Base-by-base conservation (phyloP, 1,140 invertebrate species). In the Aphis gossypii region DNA sequence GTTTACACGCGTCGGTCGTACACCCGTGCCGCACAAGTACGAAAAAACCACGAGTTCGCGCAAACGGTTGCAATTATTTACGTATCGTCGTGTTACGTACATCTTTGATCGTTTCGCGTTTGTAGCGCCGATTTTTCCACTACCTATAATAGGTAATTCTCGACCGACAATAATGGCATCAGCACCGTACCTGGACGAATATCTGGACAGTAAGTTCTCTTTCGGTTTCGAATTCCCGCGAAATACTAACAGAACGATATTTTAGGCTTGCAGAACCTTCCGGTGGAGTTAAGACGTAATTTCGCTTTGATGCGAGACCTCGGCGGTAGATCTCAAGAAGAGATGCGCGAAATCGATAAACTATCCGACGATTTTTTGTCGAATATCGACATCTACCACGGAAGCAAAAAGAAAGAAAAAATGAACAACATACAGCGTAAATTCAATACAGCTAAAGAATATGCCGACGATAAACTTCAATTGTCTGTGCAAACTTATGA, bases 401-500 rank as follows among this genome's bases (percentile, higher is more conserved):
- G 96, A 94, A 98, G 99, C 60, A 97, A 98, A 94, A 97, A 97
- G 94, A 97, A 98, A 94, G 97, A 99, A 94, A 96, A 98, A 93
- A 96, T 99, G 68, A 96, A 97, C 94, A 97, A 97, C 93, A 99
- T 99, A 93, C 97, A 98, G 95, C 97, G 97, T 94, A 95, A 98
- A 48, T 99, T 98, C 94, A 98, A 98, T 94, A 98, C 98, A 95
- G 98, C 98, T 25, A 98, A 98, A 95, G 98, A 98, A 95, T 98
- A 98, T 95, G 98, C 98, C 0, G 99, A 99, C 95, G 99, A 99
- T 94, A 99, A 99, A 96, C 98, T 99, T 23, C 98, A 99, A 95
- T 96, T 99, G 94, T 98, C 99, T 2, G 99, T 99, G 95, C 98
- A 99, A 95, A 99, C 99, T 0, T 99, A 99, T 95, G 99, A 99